A percentile compares a stretch with the other conserved stretches of the same genome.
Conservation (phyloP, 2,113 vertebrate genomes). For the Dromas ardeola region DNA sequence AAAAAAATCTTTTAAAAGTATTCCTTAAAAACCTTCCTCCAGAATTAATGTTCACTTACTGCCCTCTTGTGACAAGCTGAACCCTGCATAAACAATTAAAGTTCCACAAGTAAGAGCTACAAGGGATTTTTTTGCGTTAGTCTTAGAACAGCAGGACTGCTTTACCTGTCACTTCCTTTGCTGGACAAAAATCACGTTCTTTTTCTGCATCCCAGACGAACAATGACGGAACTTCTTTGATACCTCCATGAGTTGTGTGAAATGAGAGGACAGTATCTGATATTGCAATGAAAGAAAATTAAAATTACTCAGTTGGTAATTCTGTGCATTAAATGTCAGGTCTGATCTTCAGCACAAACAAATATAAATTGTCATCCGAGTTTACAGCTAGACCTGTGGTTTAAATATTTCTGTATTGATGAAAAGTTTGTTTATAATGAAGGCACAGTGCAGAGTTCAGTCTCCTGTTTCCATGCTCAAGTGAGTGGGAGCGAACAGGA, state of each 20-base stretch:
- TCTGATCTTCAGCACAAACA: background rate
- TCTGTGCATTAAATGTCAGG: background rate
- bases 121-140: background rate
- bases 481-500: background rate
- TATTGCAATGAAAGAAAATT: background rate
- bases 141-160: background rate
- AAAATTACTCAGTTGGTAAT: background rate
- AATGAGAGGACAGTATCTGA: background rate
- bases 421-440: background rate
- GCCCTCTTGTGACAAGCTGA: conserved; percentile 60
- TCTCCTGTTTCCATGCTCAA: background rate
- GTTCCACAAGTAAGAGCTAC: background rate
- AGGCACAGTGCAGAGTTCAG: background rate
- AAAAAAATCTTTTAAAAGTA: background rate
- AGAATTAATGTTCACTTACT: conserved; percentile 30
- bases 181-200: background rate
- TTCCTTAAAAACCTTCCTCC: background rate
- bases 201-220: background rate
- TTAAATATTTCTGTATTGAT: background rate
- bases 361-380: background rate
- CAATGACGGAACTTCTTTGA: background rate
- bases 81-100: background rate
- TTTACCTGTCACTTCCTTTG: background rate
- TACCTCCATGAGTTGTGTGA: background rate
- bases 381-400: background rate